Percentiles rank a stretch among this genome's conserved stretches.
Evolutionary conservation across 2,113 vertebrate genomes (phyloP).

Genomic region (Pteropus alecto): DNA sequence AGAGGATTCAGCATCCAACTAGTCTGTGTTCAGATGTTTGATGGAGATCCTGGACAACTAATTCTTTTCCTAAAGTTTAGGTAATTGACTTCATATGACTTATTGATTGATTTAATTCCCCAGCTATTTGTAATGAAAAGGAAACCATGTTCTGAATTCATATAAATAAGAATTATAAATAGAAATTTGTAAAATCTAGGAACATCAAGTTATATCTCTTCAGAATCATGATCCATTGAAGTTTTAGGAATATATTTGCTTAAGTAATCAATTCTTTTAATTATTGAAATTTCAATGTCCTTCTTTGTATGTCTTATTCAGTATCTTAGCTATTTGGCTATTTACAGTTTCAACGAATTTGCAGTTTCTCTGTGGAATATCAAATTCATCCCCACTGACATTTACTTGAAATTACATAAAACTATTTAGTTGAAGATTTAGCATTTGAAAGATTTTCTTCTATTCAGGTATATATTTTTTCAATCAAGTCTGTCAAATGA

Average conservation of each 20-base stretch:
- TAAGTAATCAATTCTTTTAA: not conserved
- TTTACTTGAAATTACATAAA: not conserved
- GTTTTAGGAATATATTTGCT: not conserved
- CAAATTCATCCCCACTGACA: not conserved
- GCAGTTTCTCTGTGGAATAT: not conserved
- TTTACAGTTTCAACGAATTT: not conserved
- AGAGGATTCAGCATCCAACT: not conserved
- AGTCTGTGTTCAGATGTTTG: not conserved
- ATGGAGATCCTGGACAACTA: not conserved
- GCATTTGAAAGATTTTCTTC: not conserved
- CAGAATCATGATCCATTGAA: not conserved
- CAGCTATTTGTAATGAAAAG: not conserved
- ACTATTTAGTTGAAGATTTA: not conserved
- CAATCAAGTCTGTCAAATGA: not conserved
- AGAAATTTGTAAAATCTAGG: not conserved
- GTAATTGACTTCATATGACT: not conserved
- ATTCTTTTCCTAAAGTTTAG: not conserved
- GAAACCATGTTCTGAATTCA: not conserved
- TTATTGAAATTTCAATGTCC: not conserved
- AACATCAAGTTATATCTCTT: not conserved
- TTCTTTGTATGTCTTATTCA: not conserved
- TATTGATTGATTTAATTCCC: not conserved
- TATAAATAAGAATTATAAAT: not conserved
- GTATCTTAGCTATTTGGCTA: not conserved
- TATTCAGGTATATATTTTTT: not conserved